A percentile compares a stretch with the other conserved stretches of the same genome.
These are phyloP conservation scores for Coracopsis vasa DNA, from an alignment of 2,113 vertebrate genomes.

Conservation along the genomic window DNA sequence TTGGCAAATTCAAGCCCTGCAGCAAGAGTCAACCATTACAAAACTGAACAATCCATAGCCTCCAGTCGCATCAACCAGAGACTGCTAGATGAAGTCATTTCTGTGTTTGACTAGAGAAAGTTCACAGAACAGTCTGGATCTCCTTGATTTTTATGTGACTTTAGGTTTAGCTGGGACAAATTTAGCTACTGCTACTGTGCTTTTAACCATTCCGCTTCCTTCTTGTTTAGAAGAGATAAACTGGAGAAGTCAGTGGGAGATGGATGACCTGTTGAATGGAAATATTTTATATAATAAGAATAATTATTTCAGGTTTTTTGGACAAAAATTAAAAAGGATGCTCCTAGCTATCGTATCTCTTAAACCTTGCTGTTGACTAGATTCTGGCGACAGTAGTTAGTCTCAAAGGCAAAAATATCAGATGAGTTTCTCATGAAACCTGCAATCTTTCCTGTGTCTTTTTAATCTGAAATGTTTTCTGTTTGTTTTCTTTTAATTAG, in stretches of 20 bases:
- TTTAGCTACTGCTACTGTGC: neutral
- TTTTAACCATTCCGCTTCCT: neutral
- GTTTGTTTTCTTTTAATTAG: neutral
- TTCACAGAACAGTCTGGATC: neutral
- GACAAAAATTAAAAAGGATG: neutral
- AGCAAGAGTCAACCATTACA: neutral
- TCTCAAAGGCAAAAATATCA: neutral
- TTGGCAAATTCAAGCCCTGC: neutral
- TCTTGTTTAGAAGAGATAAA: neutral
- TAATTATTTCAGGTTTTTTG: neutral
- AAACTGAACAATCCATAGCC: neutral
- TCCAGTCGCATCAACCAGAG: neutral
- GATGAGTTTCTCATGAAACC: neutral
- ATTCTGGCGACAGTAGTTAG: neutral
- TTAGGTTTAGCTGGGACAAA: neutral
- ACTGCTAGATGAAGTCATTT: neutral
- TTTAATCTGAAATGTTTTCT: neutral
- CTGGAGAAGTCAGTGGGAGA: neutral
- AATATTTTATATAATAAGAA: neutral
- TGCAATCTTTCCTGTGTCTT: neutral
- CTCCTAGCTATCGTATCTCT: neutral
- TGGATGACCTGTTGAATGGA: neutral
- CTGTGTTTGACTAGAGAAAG: neutral
- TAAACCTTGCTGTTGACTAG: neutral
- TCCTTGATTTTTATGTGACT: neutral